Percentiles rank a stretch among this genome's conserved stretches.
phyloP scores from a whole-genome alignment of 37 sponge, comb jelly and placozoan genomes.

The Trichoplax adhaerens region DNA sequence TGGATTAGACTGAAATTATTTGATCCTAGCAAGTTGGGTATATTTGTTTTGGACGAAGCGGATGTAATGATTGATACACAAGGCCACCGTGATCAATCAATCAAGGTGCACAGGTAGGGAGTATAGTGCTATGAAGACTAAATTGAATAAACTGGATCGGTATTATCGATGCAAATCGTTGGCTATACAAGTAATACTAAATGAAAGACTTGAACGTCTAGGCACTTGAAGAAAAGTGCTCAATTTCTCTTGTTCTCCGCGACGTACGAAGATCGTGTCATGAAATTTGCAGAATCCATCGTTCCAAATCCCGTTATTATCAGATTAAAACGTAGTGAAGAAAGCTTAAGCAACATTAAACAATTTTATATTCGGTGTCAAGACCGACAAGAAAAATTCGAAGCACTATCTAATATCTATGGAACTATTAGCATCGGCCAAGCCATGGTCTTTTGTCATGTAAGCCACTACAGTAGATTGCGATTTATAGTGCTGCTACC shows the following conservation, averaged over 20 bases:
- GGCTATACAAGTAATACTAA: neutral
- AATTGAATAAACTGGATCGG: no score
- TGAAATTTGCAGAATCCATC: constrained; percentile 58
- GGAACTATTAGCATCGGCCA: constrained; percentile 61
- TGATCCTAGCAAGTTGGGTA: constrained; percentile 38
- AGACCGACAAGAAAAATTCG: constrained; percentile 60
- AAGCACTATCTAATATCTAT: constrained; percentile 65
- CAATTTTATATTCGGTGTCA: constrained; percentile 67
- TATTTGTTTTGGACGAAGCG: constrained; percentile 94
- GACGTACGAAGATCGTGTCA: constrained; percentile 78
- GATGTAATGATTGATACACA: constrained; percentile 88
- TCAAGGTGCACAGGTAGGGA: constrained; percentile 63
- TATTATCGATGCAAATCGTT: neutral
- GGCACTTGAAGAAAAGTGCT: constrained; percentile 20
- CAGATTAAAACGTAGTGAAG: constrained; percentile 53
- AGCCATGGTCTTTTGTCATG: constrained; percentile 84
- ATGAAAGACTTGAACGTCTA: constrained; percentile 3
- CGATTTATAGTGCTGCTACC: no score
- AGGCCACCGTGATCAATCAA: constrained; percentile 87
- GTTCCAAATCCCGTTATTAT: constrained; percentile 52
- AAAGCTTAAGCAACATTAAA: constrained; percentile 70
- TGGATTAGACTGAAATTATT: constrained; percentile 60
- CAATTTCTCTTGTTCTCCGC: constrained; percentile 81
- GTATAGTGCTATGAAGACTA: neutral
- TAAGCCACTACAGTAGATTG: constrained; percentile 9